Conservation (phyloP, 2,113 vertebrate species). For the Monopterus albus region DNA sequence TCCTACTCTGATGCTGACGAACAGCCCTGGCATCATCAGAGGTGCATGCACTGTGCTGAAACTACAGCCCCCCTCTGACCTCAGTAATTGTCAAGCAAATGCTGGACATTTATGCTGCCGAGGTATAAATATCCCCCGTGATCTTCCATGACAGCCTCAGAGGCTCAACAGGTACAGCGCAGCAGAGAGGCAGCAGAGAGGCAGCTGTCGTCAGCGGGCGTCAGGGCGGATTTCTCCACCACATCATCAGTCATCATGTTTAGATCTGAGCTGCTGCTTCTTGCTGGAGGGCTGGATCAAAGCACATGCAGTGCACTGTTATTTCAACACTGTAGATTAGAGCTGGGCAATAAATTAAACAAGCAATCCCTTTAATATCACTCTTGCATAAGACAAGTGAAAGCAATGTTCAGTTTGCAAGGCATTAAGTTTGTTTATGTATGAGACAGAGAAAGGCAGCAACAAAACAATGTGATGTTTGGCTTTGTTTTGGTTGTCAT, state of each 20-base stretch:
- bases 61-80: conserved; percentile 55
- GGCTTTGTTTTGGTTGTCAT: no score
- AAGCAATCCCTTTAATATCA: not conserved
- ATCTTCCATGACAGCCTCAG: conserved; percentile 58
- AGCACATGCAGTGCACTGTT: conserved; percentile 1
- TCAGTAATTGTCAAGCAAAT: conserved; percentile 60
- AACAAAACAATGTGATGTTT: no score
- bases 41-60: conserved; percentile 30
- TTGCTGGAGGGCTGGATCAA: conserved; percentile 9
- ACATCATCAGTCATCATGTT: conserved; percentile 61
- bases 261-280: conserved; percentile 29
- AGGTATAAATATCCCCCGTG: conserved; percentile 66
- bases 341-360: not conserved
- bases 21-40: conserved; percentile 34
- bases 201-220: conserved; percentile 61
- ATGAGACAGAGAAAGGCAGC: no score
- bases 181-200: conserved; percentile 63
- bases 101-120: conserved; percentile 46
- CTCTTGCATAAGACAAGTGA: not conserved
- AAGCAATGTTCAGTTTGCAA: conserved; percentile 3
- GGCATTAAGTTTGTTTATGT: no score
- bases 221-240: conserved; percentile 56
- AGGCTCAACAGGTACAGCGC: conserved; percentile 68
- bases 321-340: conserved; percentile 17
- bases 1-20: conserved; percentile 58